Evolutionary conservation across 2,113 vertebrate species (phyloP).

Genomic region (Tautogolabrus adspersus): DNA sequence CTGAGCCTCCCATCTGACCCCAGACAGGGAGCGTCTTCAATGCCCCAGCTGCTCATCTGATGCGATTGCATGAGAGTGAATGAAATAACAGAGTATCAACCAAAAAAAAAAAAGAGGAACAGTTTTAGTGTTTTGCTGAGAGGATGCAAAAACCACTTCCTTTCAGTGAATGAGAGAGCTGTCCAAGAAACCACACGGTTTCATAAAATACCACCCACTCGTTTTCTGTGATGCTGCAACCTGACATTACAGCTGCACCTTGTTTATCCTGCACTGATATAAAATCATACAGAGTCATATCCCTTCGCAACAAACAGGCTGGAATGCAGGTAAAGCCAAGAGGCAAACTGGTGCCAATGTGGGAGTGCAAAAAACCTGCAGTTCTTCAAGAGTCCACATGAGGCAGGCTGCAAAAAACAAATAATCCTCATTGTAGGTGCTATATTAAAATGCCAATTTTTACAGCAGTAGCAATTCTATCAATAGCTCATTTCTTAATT

Average conservation of each 20-base stretch:
- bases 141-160: conserved; percentile 64
- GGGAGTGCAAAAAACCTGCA: no score
- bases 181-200: conserved; percentile 71
- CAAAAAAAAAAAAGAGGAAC: conserved; percentile 44
- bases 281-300: conserved; percentile 3
- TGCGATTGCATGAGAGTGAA: conserved; percentile 16
- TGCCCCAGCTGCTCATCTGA: not conserved
- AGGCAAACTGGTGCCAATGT: no score
- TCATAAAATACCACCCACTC: conserved; percentile 46
- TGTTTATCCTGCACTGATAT: conserved; percentile 24
- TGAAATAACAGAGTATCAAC: conserved; percentile 24
- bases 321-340: not conserved
- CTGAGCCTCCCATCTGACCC: conserved; percentile 10
- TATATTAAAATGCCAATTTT: no score
- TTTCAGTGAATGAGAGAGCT: conserved; percentile 56
- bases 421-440: no score
- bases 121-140: conserved; percentile 25
- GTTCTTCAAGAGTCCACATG: no score
- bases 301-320: not conserved
- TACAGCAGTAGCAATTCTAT: no score
- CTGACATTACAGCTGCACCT: conserved; percentile 12
- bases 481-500: no score
- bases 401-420: no score
- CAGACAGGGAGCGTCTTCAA: conserved; percentile 1
- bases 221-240: not conserved